Evolutionary conservation across 2,113 vertebrate species (phyloP).

Genomic region (Odontophorus gujanensis): DNA sequence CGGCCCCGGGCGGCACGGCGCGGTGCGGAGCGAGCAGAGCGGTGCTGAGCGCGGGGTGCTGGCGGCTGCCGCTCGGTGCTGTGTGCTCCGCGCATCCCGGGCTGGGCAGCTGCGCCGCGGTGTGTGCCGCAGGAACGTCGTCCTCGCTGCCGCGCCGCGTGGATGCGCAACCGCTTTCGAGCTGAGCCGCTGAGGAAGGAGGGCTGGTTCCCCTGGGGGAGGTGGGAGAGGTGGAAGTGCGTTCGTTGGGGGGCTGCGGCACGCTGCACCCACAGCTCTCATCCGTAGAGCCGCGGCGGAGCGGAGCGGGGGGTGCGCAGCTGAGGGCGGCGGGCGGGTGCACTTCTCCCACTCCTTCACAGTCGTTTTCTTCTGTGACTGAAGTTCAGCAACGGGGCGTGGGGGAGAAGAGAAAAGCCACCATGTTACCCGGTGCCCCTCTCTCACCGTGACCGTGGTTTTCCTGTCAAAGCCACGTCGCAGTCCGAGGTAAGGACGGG

Average conservation of each 20-base stretch:
- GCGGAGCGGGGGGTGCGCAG: constrained; percentile 79
- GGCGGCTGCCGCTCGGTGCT: constrained; percentile 55
- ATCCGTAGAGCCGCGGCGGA: constrained; percentile 74
- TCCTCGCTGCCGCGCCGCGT: not conserved
- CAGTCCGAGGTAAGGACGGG: not conserved
- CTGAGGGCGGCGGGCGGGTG: constrained; percentile 80
- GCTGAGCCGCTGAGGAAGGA: not conserved
- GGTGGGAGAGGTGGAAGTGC: constrained; percentile 63
- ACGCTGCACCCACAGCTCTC: constrained; percentile 51
- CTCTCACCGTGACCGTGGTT: not conserved
- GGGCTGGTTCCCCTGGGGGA: constrained; percentile 31
- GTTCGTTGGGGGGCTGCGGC: constrained; percentile 69
- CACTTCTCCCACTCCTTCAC: constrained; percentile 75
- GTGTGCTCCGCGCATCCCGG: not conserved
- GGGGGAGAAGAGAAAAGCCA: not conserved
- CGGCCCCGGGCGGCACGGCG: too few relatives aligned
- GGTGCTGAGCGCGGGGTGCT: constrained; percentile 41
- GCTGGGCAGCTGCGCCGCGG: not conserved
- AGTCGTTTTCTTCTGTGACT: constrained; percentile 80
- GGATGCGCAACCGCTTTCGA: not conserved
- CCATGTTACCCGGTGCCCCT: not conserved
- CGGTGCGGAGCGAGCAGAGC: not conserved
- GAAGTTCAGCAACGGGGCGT: not conserved
- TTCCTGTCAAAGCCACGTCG: not conserved
- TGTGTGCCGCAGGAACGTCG: accelerated